Conservation (phyloP, 2,888 invertebrate species). For the Morpho achilles region DNA sequence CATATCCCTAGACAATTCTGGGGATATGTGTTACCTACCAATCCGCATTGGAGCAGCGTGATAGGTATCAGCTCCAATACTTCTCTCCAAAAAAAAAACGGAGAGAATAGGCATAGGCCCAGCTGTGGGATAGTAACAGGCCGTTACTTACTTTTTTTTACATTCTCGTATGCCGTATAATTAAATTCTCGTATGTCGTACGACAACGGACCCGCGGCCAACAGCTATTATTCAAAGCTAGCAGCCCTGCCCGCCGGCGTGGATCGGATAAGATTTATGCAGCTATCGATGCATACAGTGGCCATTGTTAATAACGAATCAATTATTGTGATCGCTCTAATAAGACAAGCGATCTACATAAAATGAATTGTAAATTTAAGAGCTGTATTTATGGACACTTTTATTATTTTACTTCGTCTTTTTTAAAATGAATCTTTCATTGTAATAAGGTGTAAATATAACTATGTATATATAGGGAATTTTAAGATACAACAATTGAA, state of each 20-base stretch:
- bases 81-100: too few relatives aligned
- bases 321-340: constrained; percentile 21
- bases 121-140: too few relatives aligned
- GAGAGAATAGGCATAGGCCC: too few relatives aligned
- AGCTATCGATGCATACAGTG: constrained; percentile 26
- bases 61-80: too few relatives aligned
- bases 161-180: too few relatives aligned
- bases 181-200: constrained; percentile 1
- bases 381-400: constrained; percentile 1
- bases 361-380: constrained; percentile 5
- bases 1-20: too few relatives aligned
- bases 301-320: constrained; percentile 29
- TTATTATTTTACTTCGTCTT: neutral
- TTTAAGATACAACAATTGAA: too few relatives aligned
- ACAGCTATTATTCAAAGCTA: constrained; percentile 31
- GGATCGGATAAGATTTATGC: constrained; percentile 30
- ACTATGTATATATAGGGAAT: too few relatives aligned
- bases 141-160: too few relatives aligned
- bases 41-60: too few relatives aligned
- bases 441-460: too few relatives aligned
- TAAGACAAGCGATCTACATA: constrained; percentile 9
- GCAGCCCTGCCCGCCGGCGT: constrained; percentile 8
- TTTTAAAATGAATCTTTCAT: neutral
- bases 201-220: constrained; percentile 23
- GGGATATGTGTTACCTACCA: too few relatives aligned